Conservation (phyloP, 23 tunicate species). For the Trididemnum clinides region DNA sequence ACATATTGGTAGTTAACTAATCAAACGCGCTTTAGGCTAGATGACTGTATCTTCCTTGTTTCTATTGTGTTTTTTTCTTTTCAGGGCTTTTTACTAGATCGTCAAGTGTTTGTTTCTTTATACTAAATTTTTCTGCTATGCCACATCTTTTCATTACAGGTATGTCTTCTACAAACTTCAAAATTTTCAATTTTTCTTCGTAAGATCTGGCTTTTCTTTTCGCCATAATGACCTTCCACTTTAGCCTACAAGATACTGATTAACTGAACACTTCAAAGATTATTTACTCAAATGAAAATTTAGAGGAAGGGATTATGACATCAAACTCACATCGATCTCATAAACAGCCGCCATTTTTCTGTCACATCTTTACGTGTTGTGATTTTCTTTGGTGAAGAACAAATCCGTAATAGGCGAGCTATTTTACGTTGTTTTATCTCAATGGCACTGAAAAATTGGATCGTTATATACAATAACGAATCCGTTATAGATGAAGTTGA, state of each 20-base stretch:
- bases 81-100: slow-evolving; percentile 1
- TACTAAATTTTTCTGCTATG: background rate
- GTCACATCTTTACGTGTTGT: background rate
- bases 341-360: background rate
- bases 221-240: background rate
- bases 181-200: background rate
- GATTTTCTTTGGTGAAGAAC: background rate
- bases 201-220: slow-evolving; percentile 11
- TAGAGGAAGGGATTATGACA: slow-evolving; percentile 5
- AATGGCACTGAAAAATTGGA: background rate
- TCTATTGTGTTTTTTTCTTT: background rate
- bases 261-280: background rate
- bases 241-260: background rate
- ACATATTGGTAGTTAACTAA: background rate
- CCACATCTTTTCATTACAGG: background rate
- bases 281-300: background rate
- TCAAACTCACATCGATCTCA: background rate
- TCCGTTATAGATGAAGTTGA: background rate
- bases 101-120: background rate
- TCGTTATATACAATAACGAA: background rate
- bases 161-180: background rate
- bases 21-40: slow-evolving; percentile 1
- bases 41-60: background rate
- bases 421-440: background rate
- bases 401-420: background rate